Evolutionary conservation across 2,797 vertebrate species (phyloP).

Genomic region (Sebastes steindachneri): DNA sequence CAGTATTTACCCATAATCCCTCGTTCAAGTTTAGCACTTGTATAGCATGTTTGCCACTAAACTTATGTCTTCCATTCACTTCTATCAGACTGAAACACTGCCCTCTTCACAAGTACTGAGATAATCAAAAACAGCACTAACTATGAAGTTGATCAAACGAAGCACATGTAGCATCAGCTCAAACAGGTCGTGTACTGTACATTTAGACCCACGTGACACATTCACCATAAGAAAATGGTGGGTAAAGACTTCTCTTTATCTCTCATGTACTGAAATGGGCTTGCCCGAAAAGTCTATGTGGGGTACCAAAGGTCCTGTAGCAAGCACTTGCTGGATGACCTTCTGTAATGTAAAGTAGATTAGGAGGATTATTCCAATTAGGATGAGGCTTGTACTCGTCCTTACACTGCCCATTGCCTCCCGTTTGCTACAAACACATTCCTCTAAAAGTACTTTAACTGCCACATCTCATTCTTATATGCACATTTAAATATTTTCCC

Average conservation of each 20-base stretch:
- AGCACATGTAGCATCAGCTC: constrained; percentile 78
- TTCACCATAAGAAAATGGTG: constrained; percentile 22
- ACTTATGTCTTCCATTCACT: constrained; percentile 84
- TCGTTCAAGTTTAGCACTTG: constrained; percentile 62
- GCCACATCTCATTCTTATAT: constrained; percentile 57
- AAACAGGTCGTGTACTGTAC: constrained; percentile 22
- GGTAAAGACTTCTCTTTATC: constrained; percentile 61
- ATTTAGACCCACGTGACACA: constrained; percentile 34
- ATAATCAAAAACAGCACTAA: constrained; percentile 64
- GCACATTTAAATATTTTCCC: constrained; percentile 45
- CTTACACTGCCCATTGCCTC: constrained; percentile 30
- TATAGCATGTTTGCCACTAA: constrained; percentile 60
- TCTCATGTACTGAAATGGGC: constrained; percentile 68
- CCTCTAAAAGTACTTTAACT: constrained; percentile 60
- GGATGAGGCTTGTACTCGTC: constrained; percentile 41
- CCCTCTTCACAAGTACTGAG: constrained; percentile 54
- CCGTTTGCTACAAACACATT: constrained; percentile 36
- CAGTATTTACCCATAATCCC: constrained; percentile 8
- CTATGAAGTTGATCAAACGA: constrained; percentile 62
- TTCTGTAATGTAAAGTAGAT: constrained; percentile 58
- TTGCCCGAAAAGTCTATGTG: constrained; percentile 37
- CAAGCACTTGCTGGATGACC: constrained; percentile 70
- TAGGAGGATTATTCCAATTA: constrained; percentile 38
- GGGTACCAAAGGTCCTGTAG: constrained; percentile 71
- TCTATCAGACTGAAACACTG: constrained; percentile 73